These are phyloP conservation scores for Armadillidium nasatum DNA, from an alignment of 1,140 invertebrate genomes.

Conservation along the genomic window DNA sequence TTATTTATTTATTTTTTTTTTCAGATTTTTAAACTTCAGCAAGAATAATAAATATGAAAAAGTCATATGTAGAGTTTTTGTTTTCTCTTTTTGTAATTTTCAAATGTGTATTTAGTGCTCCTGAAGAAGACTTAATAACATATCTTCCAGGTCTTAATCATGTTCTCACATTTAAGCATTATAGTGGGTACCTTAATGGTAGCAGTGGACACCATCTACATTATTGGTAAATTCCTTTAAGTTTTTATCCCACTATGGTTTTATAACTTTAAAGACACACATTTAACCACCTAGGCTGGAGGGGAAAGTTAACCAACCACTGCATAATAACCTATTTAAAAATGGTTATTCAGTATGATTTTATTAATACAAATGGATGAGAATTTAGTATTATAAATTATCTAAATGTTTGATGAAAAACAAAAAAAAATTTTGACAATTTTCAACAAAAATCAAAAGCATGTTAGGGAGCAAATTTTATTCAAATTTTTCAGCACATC, in stretches of 20 bases:
- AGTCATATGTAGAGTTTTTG: too few relatives aligned
- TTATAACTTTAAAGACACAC: not conserved
- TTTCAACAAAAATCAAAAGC: too few relatives aligned
- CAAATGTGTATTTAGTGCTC: not conserved
- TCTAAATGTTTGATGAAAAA: too few relatives aligned
- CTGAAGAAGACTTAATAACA: not conserved
- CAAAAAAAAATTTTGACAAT: too few relatives aligned
- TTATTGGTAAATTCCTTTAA: constrained; percentile 19
- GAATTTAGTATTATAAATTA: not conserved
- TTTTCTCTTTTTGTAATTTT: too few relatives aligned
- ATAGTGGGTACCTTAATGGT: constrained; percentile 28
- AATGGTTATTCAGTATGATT: not conserved
- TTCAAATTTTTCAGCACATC: too few relatives aligned
- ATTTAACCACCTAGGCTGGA: not conserved
- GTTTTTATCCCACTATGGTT: not conserved
- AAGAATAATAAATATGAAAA: too few relatives aligned
- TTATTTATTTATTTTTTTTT: too few relatives aligned
- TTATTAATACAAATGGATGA: not conserved
- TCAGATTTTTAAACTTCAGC: too few relatives aligned
- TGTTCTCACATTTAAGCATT: constrained; percentile 18
- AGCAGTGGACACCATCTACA: constrained; percentile 19
- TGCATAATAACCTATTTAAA: not conserved
- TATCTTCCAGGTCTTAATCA: constrained; percentile 18
- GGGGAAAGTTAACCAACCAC: not conserved
- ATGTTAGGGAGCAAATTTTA: too few relatives aligned